Conservation (phyloP, 2,888 invertebrate genomes). For the Unio pictorum region DNA sequence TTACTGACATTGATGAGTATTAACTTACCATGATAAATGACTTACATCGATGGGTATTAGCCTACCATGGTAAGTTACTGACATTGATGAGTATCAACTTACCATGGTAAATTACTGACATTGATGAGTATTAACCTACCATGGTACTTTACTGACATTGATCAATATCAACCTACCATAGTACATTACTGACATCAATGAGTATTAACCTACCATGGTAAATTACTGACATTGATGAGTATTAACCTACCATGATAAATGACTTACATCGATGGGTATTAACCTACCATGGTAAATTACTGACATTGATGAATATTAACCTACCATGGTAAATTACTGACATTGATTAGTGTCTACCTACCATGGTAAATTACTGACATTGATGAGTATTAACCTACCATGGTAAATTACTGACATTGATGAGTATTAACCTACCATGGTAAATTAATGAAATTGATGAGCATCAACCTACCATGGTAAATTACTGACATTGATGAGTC, state of each 20-base stretch:
- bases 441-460: constrained; percentile 53
- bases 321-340: constrained; percentile 51
- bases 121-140: constrained; percentile 57
- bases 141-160: constrained; percentile 41
- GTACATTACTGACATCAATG: constrained; percentile 45
- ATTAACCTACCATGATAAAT: constrained; percentile 57
- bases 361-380: constrained; percentile 51
- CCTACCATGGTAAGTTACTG: constrained; percentile 53
- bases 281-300: constrained; percentile 54
- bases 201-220: constrained; percentile 56
- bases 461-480: constrained; percentile 56
- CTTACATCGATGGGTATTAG: constrained; percentile 49
- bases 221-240: constrained; percentile 49
- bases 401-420: constrained; percentile 56
- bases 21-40: constrained; percentile 55
- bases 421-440: constrained; percentile 53
- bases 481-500: constrained; percentile 49
- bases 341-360: constrained; percentile 55
- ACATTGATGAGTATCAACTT: constrained; percentile 53
- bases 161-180: no score
- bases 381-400: constrained; percentile 54
- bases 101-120: constrained; percentile 50
- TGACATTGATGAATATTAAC: constrained; percentile 51
- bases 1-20: constrained; percentile 47
- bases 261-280: constrained; percentile 47